Conservation (phyloP, 1,140 invertebrate genomes). For the Copidosoma floridanum region DNA sequence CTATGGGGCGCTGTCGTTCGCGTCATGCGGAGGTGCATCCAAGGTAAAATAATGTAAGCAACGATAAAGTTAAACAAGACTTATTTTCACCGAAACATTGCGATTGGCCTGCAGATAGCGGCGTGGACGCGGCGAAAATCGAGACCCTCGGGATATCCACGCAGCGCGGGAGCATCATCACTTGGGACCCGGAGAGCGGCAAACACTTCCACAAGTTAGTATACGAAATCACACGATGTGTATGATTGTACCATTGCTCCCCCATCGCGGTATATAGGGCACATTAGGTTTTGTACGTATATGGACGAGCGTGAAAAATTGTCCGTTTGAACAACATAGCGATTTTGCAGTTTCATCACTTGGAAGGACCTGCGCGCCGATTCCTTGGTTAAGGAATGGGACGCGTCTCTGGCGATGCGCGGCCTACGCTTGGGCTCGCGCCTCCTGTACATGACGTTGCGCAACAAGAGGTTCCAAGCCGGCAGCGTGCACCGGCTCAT, state of each 20-base stretch:
- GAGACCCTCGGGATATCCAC: constrained; percentile 82
- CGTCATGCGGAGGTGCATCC: constrained; percentile 64
- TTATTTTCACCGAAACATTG: background rate
- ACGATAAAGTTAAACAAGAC: too few species aligned
- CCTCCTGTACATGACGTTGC: constrained; percentile 71
- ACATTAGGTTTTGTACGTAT: too few species aligned
- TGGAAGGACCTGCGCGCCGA: constrained; percentile 93
- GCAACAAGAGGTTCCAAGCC: constrained; percentile 77
- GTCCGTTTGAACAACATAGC: background rate
- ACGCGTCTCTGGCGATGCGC: constrained; percentile 76
- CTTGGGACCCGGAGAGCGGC: constrained; percentile 82
- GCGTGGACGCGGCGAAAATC: constrained; percentile 60
- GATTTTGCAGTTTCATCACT: constrained; percentile 74
- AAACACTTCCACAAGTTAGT: constrained; percentile 80
- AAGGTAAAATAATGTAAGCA: constrained; percentile 33
- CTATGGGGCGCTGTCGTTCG: constrained; percentile 73
- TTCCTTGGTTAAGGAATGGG: constrained; percentile 79
- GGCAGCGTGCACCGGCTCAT: constrained; percentile 76
- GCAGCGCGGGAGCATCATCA: constrained; percentile 84
- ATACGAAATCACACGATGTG: too few species aligned
- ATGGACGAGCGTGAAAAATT: too few species aligned
- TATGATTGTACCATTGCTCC: too few species aligned
- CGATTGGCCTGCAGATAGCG: constrained; percentile 57
- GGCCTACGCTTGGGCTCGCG: constrained; percentile 64
- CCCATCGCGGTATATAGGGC: too few species aligned